Conservation (phyloP, 2,113 vertebrate genomes). For the Rana temporaria region DNA sequence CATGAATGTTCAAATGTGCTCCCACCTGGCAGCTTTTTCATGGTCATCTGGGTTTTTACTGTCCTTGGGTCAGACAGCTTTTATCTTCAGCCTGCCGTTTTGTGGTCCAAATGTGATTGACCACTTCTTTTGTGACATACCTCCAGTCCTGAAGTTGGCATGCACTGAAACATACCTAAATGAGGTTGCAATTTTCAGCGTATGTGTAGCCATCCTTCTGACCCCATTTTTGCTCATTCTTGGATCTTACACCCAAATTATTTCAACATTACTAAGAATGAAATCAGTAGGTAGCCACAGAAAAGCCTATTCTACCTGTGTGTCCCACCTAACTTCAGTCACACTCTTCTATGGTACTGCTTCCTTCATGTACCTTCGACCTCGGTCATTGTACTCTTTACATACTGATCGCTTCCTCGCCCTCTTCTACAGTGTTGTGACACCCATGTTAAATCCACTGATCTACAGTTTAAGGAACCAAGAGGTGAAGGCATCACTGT, state of each 20-base stretch:
- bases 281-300: neutral
- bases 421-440: constrained; percentile 23
- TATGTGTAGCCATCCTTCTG: constrained; percentile 4
- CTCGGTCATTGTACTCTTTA: neutral
- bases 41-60: constrained; percentile 1
- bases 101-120: constrained; percentile 35
- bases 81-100: constrained; percentile 17
- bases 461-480: constrained; percentile 44
- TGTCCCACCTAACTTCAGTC: constrained; percentile 14
- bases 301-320: constrained; percentile 35
- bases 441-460: constrained; percentile 32
- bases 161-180: constrained; percentile 10
- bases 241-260: constrained; percentile 11
- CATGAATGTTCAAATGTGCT: neutral
- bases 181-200: constrained; percentile 15
- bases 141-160: constrained; percentile 28
- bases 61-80: constrained; percentile 3
- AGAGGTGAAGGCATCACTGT: constrained; percentile 9
- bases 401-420: neutral
- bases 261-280: constrained; percentile 26
- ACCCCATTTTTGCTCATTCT: constrained; percentile 31
- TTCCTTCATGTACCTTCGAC: constrained; percentile 34
- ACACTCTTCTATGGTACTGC: constrained; percentile 28
- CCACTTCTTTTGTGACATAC: constrained; percentile 43
- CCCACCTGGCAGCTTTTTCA: neutral